Conservation (phyloP, 1,140 invertebrate genomes). For the Orius insidiosus region DNA sequence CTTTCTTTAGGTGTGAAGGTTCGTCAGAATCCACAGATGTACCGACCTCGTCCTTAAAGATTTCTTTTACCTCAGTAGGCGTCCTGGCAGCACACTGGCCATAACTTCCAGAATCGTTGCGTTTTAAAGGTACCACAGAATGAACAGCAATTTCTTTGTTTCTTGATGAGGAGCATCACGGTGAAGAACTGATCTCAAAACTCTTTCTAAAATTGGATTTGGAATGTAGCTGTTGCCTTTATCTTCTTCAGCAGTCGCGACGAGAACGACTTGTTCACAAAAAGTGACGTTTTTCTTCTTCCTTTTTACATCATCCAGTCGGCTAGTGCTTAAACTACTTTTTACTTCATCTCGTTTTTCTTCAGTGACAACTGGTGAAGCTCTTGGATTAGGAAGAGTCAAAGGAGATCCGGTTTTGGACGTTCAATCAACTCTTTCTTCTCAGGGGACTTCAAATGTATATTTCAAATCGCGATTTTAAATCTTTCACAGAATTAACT, state of each 20-base stretch:
- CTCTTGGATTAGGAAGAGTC: neutral
- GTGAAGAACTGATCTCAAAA: slow-evolving; percentile 61
- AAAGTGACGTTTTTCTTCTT: slow-evolving; percentile 85
- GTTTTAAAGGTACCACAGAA: slow-evolving; percentile 22
- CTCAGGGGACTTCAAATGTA: slow-evolving; percentile 23
- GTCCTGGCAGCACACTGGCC: slow-evolving; percentile 14
- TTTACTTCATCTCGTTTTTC: slow-evolving; percentile 12
- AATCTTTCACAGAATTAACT: slow-evolving; percentile 41
- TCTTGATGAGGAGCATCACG: slow-evolving; percentile 27
- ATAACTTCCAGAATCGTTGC: slow-evolving; percentile 21
- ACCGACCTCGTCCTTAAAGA: slow-evolving; percentile 5
- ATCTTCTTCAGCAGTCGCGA: slow-evolving; percentile 78
- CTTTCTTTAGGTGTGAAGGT: neutral
- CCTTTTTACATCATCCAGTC: slow-evolving; percentile 22
- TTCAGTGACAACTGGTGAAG: neutral
- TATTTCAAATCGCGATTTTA: slow-evolving; percentile 68
- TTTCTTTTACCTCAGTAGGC: slow-evolving; percentile 1
- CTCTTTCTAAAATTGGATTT: slow-evolving; percentile 74
- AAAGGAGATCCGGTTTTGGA: neutral
- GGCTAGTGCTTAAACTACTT: slow-evolving; percentile 7
- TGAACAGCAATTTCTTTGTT: slow-evolving; percentile 20
- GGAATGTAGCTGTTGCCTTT: slow-evolving; percentile 79
- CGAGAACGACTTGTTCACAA: slow-evolving; percentile 80
- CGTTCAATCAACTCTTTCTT: slow-evolving; percentile 9
- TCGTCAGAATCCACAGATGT: slow-evolving; percentile 5